Evolutionary conservation across 2,797 vertebrate genomes (phyloP), one percentile per base, ranked within the genome.

Genomic region (Pangasius sanitwongsei): DNA sequence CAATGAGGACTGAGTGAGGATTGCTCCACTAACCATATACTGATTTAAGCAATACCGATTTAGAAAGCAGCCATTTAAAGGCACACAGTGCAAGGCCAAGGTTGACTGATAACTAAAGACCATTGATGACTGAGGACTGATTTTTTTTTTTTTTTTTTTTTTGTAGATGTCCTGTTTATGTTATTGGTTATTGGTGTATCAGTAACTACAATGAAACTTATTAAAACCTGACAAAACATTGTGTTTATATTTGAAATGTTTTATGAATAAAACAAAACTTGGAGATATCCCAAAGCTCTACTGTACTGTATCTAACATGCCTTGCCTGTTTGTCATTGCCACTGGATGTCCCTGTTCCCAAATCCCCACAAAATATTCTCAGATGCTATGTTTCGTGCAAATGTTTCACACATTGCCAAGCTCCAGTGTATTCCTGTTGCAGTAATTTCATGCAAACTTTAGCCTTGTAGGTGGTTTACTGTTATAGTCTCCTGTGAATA

Each of bases 11-110:
- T 48, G 59, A 23, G 50, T 48, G 65, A 85, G 61, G 87, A 89
- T 91, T 91, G 87, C 90, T 88, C 55, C 78, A 88, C 83, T 78
- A 65, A 77, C 63, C 61, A 55, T 77, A 57, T 88, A 86, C 78
- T 55, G 31, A 88, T 90, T 85, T 82, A 70, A 87, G 85, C 89
- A 91, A 88, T 57, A 86, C 70, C 86, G 89, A 89, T 88, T 67
- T 89, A 37, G 87, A 91, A 89, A 89, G 88, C 65, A 74, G 31
- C 31, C 70, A 81, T 89, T 86, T 87, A 89, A 88, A 82, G 85
- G 86, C 74, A 53, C 86, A 86, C 61, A 78, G 61, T 77, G 69
- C 78, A 86, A 53, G 78, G 83, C 85, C 83, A 90, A 74, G n/a
- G 70, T 84, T 87, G 61, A 77, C 86, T 57, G 50, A 70, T 70